Percentiles rank a stretch among this genome's conserved stretches.
Evolutionary conservation across 2,113 vertebrate genomes (phyloP).

Genomic region (Coturnix japonica): DNA sequence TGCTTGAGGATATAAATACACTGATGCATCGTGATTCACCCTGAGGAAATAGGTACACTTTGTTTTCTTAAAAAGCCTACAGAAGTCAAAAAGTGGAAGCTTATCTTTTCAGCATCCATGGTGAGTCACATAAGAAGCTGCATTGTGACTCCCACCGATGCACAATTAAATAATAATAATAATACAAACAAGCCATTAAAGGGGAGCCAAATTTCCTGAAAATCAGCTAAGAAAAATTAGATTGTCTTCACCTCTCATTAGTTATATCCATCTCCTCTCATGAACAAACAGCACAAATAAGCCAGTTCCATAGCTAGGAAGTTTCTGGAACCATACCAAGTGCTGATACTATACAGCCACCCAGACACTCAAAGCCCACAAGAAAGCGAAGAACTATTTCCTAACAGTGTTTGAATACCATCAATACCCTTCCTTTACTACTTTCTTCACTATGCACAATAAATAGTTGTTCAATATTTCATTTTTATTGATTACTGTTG

Average conservation of each 20-base stretch:
- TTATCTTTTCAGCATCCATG: background rate
- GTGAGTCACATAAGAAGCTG: background rate
- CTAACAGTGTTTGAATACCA: background rate
- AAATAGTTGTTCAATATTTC: background rate
- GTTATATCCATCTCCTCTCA: background rate
- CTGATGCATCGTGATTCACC: background rate
- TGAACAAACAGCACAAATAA: background rate
- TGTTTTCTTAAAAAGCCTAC: background rate
- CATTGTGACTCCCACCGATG: fast-evolving
- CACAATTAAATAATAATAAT: background rate
- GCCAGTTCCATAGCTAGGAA: background rate
- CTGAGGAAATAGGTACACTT: background rate
- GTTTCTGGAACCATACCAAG: background rate
- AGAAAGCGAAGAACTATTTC: background rate
- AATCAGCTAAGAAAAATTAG: background rate
- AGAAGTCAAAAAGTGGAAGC: background rate
- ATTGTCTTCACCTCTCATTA: background rate
- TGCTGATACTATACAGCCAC: background rate
- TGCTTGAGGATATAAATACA: background rate
- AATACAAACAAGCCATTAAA: background rate
- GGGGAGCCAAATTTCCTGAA: background rate
- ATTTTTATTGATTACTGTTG: background rate
- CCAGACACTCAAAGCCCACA: background rate
- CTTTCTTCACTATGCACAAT: background rate
- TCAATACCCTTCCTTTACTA: background rate